phyloP scores from a whole-genome alignment of 2,113 vertebrate genomes.

The Oreochromis aureus region DNA sequence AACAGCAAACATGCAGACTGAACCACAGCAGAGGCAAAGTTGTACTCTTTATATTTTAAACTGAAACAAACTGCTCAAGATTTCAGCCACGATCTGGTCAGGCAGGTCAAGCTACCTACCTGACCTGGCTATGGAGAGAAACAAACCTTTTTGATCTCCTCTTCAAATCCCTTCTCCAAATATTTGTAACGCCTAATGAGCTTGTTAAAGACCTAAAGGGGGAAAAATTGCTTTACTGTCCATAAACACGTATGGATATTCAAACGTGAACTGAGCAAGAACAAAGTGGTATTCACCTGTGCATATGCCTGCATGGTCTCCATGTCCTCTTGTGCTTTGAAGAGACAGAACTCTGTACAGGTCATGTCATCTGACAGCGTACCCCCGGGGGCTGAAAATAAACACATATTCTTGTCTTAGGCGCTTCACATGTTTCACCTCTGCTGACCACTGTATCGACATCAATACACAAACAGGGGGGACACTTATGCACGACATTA shows the following conservation, averaged over 20 bases:
- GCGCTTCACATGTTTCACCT: not conserved
- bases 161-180: constrained; percentile 98
- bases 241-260: constrained; percentile 63
- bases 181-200: constrained; percentile 97
- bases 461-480: not conserved
- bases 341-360: constrained; percentile 93
- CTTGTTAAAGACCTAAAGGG: constrained; percentile 93
- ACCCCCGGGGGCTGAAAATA: constrained; percentile 85
- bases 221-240: constrained; percentile 50
- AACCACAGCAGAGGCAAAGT: not conserved
- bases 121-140: not conserved
- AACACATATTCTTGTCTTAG: not conserved
- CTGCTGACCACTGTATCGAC: not conserved
- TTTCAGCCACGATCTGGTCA: not conserved
- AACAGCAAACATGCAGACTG: not conserved
- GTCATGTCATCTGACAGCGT: constrained; percentile 94
- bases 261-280: not conserved
- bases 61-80: not conserved
- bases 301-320: constrained; percentile 99
- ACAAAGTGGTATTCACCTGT: constrained; percentile 73
- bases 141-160: constrained; percentile 96
- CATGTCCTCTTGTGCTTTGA: constrained; percentile 95
- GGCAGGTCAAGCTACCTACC: not conserved
- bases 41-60: not conserved
- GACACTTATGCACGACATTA: not conserved